phyloP scores from a whole-genome alignment of 2,888 invertebrate species.

The Kryphioiulus occultus region DNA sequence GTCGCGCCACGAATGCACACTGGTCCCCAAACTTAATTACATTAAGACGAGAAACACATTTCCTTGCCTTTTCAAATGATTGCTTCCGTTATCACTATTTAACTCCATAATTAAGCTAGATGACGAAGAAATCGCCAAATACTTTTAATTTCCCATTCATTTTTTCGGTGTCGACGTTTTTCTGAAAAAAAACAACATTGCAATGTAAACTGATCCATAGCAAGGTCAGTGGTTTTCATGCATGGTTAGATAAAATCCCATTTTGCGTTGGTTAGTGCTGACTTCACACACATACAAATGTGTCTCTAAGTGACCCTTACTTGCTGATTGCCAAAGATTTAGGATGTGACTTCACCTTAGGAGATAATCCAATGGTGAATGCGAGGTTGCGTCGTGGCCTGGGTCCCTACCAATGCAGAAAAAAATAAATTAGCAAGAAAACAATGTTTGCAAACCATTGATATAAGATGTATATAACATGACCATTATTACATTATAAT shows the following conservation, averaged over 20 bases:
- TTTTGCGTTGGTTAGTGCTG: background rate
- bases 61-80: no score
- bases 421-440: background rate
- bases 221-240: background rate
- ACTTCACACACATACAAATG: background rate
- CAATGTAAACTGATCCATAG: background rate
- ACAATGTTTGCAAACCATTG: background rate
- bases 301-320: background rate
- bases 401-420: background rate
- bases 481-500: no score
- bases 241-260: background rate
- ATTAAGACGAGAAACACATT: no score
- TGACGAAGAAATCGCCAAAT: background rate
- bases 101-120: background rate
- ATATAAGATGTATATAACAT: no score
- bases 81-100: no score
- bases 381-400: constrained; percentile 35
- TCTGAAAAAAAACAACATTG: background rate
- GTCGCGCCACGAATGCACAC: no score
- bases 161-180: constrained; percentile 29
- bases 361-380: constrained; percentile 50
- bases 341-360: constrained; percentile 50
- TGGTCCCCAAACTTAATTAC: no score
- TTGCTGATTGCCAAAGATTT: constrained; percentile 44
- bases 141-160: constrained; percentile 24